Evolutionary conservation across 2,888 invertebrate genomes (phyloP), one percentile per base, ranked within the genome.

Genomic region (Phragmatobia fuliginosa): DNA sequence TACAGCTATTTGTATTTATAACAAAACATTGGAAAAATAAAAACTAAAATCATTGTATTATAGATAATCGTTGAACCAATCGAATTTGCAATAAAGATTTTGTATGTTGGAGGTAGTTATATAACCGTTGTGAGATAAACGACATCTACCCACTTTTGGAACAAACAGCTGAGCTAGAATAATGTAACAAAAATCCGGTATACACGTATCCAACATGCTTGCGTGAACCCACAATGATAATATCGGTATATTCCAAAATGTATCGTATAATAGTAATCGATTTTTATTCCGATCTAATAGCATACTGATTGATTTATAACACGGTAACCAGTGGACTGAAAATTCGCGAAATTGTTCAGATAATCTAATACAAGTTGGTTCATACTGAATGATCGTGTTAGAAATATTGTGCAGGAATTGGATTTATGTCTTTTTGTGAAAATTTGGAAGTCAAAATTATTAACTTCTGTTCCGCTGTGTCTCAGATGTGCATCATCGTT

Each of bases 241-340:
- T n/a, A n/a, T n/a, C n/a, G n/a, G n/a, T n/a, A 45, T 11, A 63
- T 62, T 45, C n/a, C 45, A n/a, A 45, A 49, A 45, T 63, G 7
- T 14, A 63, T 32, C 14, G 41, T 41, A 4, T n/a, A 49, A 45
- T 32, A 63, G n/a, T n/a, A 63, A 49, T 33, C 63, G 45, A 49
- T 66, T 73, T 66, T 31, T 38, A 68, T 52, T 49, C 41, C 41
- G 6, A 71, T 63, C 49, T 72, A 72, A 78, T 77, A 66, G 32
- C 70, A 49, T 60, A 7, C 25, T 63, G 68, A 81, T 78, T 76
- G 72, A 81, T 74, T 70, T 61, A 69, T 78, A 79, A 70, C 68
- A 60, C 38, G 60, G 32, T 52, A 75, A 73, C 70, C 72, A 49
- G 49, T 64, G 68, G 70, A 18, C 71, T 68, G 70, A 31, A 58